These are phyloP conservation scores for Rostratula benghalensis DNA, from an alignment of 2,113 vertebrate species.

Conservation along the genomic window DNA sequence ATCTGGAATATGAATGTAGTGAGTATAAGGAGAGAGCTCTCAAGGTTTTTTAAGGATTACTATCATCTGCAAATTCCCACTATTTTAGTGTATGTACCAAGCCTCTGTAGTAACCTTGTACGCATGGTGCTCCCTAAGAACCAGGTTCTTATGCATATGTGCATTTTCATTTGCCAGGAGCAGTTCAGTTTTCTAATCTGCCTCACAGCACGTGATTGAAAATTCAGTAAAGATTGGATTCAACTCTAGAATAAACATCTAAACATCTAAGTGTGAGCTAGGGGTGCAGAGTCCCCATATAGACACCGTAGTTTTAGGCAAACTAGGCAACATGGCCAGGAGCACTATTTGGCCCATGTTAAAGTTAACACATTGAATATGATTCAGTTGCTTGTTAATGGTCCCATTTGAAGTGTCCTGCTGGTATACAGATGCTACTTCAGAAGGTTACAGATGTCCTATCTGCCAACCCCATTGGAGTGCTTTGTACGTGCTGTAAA, in stretches of 20 bases:
- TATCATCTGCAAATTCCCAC: fast-evolving
- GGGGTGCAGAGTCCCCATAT: neutral
- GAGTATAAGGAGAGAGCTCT: neutral
- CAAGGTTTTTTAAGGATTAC: neutral
- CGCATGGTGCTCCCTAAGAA: neutral
- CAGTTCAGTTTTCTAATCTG: neutral
- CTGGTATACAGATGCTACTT: neutral
- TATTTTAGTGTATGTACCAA: neutral
- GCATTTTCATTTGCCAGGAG: neutral
- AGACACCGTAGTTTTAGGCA: neutral
- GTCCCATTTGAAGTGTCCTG: neutral
- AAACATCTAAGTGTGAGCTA: neutral
- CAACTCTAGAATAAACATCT: neutral
- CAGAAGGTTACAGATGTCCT: neutral
- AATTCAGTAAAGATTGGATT: neutral
- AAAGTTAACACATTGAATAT: neutral
- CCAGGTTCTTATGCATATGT: neutral
- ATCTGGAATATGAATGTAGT: neutral
- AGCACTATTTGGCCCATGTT: neutral
- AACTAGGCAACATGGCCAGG: neutral
- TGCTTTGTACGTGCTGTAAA: neutral
- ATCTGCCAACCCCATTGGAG: neutral
- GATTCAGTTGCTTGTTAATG: neutral
- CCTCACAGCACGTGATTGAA: neutral
- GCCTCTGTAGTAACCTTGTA: neutral